Conservation (phyloP, 1,140 invertebrate genomes). For the Brachionus rotundiformis region DNA sequence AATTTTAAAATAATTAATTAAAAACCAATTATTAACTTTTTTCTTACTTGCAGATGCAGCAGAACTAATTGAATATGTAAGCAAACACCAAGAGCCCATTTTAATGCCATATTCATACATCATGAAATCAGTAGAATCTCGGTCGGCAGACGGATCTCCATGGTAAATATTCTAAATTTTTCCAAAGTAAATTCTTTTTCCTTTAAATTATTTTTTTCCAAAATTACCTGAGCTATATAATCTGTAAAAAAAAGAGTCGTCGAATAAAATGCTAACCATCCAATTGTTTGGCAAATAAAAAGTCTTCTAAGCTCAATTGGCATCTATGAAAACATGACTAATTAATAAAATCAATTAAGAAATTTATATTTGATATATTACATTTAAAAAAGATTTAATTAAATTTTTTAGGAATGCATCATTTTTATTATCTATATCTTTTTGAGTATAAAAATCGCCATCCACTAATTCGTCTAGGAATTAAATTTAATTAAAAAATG, state of each 20-base stretch:
- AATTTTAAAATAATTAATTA: background rate
- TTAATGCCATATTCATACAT: slow-evolving; percentile 36
- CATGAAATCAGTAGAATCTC: background rate
- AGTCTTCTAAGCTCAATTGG: background rate
- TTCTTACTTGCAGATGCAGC: slow-evolving; percentile 28
- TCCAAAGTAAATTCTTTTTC: background rate
- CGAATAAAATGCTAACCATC: slow-evolving; percentile 46
- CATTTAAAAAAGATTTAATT: slow-evolving; percentile 18
- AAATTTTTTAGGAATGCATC: slow-evolving; percentile 5
- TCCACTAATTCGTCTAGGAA: background rate
- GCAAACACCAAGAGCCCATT: slow-evolving; percentile 51
- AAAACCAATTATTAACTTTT: background rate
- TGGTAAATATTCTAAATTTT: slow-evolving; percentile 26
- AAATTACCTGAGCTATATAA: slow-evolving; percentile 35
- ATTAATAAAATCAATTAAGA: background rate
- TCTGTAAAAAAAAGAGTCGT: slow-evolving; percentile 47
- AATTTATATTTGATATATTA: too few species aligned
- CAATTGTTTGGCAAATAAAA: slow-evolving; percentile 34
- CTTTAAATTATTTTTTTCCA: background rate
- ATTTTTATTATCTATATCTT: background rate
- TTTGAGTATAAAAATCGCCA: background rate
- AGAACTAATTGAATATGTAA: slow-evolving; percentile 34
- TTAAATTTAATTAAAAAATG: background rate
- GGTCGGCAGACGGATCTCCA: background rate
- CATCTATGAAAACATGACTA: slow-evolving; percentile 21